phyloP scores from a whole-genome alignment of 2,797 vertebrate genomes.

The Lutjanus campechanus region DNA sequence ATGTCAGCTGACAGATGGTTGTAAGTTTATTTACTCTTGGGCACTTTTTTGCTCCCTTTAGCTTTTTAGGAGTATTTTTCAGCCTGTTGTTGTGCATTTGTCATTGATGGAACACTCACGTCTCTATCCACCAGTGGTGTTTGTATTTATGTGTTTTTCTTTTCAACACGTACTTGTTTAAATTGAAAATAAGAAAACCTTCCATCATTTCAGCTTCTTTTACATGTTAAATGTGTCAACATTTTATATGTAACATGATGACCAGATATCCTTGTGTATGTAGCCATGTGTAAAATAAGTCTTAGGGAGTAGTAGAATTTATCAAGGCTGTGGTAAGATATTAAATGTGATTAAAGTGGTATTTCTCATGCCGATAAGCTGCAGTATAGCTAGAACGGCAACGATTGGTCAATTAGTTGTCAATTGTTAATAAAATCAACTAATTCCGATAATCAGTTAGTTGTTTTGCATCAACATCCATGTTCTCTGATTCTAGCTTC shows the following conservation, averaged over 20 bases:
- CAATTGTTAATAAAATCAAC: too few species aligned
- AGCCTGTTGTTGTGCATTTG: slow-evolving; percentile 12
- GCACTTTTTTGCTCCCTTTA: slow-evolving; percentile 31
- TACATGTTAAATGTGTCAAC: background rate
- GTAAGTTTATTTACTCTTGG: slow-evolving; percentile 63
- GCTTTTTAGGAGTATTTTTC: slow-evolving; percentile 37
- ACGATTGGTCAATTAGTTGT: too few species aligned
- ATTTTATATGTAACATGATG: background rate
- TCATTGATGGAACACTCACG: background rate
- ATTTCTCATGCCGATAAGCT: background rate
- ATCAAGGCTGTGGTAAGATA: background rate
- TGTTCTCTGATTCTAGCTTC: too few species aligned
- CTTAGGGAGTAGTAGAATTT: background rate
- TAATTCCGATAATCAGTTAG: too few species aligned
- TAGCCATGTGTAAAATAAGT: background rate
- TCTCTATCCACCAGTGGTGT: slow-evolving; percentile 1
- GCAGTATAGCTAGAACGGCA: too few species aligned
- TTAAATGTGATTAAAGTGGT: slow-evolving; percentile 3
- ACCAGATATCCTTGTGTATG: background rate
- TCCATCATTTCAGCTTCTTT: background rate
- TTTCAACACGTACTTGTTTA: background rate
- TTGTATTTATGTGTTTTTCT: background rate
- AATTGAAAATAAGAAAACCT: background rate
- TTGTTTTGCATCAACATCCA: too few species aligned
- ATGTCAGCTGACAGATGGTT: slow-evolving; percentile 73